Evolutionary conservation across 1,140 invertebrate species (phyloP).

Genomic region (Leguminivora glycinivorella): DNA sequence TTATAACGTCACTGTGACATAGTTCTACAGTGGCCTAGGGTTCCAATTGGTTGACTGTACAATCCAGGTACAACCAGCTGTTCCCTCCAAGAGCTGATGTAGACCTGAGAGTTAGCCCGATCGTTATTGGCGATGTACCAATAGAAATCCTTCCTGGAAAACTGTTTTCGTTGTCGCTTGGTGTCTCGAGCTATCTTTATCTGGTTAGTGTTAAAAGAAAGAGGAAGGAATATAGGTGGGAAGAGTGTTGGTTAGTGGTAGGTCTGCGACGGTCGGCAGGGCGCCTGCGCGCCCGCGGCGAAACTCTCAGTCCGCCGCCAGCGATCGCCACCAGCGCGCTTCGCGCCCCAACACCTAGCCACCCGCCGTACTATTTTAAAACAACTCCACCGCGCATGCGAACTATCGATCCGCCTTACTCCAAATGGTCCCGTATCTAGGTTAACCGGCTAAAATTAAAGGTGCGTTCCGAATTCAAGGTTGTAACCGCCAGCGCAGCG

Average conservation of each 20-base stretch:
- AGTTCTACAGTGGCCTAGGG: too few relatives aligned
- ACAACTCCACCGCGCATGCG: conserved; percentile 64
- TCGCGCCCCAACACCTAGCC: conserved; percentile 44
- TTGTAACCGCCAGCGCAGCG: conserved; percentile 70
- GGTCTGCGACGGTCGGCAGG: conserved; percentile 21
- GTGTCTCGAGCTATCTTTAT: neutral
- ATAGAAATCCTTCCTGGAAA: neutral
- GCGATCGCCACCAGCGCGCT: conserved; percentile 50
- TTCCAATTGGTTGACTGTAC: too few relatives aligned
- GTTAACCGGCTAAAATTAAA: conserved; percentile 78
- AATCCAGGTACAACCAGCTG: conserved; percentile 12
- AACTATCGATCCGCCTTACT: conserved; percentile 63
- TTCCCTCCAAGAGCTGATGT: neutral
- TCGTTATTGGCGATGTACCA: conserved; percentile 19
- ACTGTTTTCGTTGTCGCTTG: neutral
- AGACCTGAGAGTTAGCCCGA: neutral
- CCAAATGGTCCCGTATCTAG: conserved; percentile 72
- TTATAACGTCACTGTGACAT: too few relatives aligned
- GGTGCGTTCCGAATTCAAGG: conserved; percentile 75
- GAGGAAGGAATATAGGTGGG: neutral
- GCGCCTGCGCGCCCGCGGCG: conserved; percentile 53
- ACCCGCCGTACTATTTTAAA: conserved; percentile 57
- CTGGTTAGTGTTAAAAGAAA: neutral
- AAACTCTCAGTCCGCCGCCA: conserved; percentile 58
- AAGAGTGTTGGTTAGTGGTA: neutral